A percentile compares a stretch with the other conserved stretches of the same genome.
phyloP scores from a whole-genome alignment of 2,888 invertebrate species.

The Leptogaster cylindrica region DNA sequence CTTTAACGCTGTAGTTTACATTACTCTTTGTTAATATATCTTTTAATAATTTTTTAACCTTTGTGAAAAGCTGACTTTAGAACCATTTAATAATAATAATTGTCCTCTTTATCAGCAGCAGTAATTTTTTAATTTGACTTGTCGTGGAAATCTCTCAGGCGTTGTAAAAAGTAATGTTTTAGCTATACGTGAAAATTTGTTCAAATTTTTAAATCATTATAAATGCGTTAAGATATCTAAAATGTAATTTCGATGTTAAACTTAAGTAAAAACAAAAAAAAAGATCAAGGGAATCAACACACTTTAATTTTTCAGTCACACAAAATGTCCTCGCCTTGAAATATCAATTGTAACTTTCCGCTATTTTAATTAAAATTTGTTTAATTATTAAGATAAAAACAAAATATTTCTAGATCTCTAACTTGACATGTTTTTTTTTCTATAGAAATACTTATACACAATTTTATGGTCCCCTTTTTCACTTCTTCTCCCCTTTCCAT shows the following conservation, averaged over 20 bases:
- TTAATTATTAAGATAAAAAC: too few relatives aligned
- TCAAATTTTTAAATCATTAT: conserved; percentile 37
- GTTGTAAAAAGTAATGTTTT: conserved; percentile 37
- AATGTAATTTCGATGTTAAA: conserved; percentile 36
- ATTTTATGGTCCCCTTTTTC: too few relatives aligned
- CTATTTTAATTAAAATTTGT: too few relatives aligned
- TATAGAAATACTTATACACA: neutral
- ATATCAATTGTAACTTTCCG: too few relatives aligned
- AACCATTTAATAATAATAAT: too few relatives aligned
- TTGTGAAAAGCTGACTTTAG: conserved; percentile 18
- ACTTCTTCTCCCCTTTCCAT: neutral
- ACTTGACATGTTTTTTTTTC: too few relatives aligned
- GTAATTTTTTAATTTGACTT: conserved; percentile 15
- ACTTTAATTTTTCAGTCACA: conserved; percentile 9
- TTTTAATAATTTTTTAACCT: conserved; percentile 18
- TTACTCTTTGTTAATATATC: too few relatives aligned
- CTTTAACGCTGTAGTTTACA: too few relatives aligned
- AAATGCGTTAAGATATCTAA: conserved; percentile 34
- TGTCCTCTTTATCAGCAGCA: conserved; percentile 14
- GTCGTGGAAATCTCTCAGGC: conserved; percentile 36
- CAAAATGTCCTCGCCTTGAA: too few relatives aligned
- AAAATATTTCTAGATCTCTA: too few relatives aligned
- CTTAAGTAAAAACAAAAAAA: conserved; percentile 24
- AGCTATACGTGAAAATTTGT: conserved; percentile 36
- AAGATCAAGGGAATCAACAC: conserved; percentile 20